A percentile compares a stretch with the other conserved stretches of the same genome.
phyloP scores from a whole-genome alignment of 2,113 vertebrate genomes.

The Ariopsis seemanni region DNA sequence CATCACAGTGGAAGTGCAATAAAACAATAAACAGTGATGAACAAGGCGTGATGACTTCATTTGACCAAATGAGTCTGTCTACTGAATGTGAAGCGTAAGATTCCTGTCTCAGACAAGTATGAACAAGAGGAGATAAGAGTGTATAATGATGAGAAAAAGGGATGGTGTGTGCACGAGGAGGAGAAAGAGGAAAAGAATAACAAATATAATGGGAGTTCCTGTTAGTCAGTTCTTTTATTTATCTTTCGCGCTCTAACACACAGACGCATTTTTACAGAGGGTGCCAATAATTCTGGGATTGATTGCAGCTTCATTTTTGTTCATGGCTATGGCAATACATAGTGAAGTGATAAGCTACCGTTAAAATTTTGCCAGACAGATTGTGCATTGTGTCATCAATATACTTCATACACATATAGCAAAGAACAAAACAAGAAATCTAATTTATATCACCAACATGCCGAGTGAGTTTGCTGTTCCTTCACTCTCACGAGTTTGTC shows the following conservation, averaged over 20 bases:
- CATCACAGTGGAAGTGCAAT: background rate
- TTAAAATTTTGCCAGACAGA: background rate
- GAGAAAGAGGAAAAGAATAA: background rate
- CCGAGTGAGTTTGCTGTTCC: background rate
- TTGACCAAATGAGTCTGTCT: background rate
- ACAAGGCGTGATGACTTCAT: background rate
- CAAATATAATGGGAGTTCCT: background rate
- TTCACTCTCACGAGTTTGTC: background rate
- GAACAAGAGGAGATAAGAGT: background rate
- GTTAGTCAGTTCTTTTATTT: background rate
- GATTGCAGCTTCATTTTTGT: background rate
- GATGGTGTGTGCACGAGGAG: background rate
- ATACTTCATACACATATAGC: background rate
- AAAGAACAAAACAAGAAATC: background rate
- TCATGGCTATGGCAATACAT: background rate
- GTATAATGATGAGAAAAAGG: background rate
- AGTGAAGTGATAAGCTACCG: background rate
- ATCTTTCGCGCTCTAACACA: constrained; percentile 13
- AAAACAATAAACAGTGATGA: constrained; percentile 13
- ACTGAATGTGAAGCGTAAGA: background rate
- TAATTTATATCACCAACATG: background rate
- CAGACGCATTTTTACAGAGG: background rate
- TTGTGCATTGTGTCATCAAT: background rate
- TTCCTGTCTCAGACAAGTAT: background rate
- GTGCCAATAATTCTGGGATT: background rate